Conservation (phyloP, 2,797 vertebrate species). For the Uromys caudimaculatus region DNA sequence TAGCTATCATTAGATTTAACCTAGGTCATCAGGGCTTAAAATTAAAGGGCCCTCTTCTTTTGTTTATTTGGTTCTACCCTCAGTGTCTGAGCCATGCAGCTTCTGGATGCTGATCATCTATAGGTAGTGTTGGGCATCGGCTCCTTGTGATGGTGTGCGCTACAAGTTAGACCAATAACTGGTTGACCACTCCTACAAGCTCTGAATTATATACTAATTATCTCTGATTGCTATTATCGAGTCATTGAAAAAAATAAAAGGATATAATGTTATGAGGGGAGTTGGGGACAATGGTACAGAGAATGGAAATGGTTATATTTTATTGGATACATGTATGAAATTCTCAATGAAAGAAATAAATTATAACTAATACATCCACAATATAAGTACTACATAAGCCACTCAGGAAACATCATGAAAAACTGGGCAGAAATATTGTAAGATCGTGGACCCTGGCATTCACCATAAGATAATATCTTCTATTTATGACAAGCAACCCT, state of each 20-base stretch:
- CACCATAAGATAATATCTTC: not conserved
- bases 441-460: not conserved
- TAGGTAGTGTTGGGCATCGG: not conserved
- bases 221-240: not conserved
- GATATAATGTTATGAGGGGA: not conserved
- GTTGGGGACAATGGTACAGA: not conserved
- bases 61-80: not conserved
- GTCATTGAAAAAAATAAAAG: not conserved
- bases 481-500: not conserved
- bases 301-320: not conserved
- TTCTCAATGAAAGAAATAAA: not conserved
- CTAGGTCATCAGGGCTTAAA: not conserved
- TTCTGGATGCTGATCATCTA: not conserved
- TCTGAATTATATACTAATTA: not conserved
- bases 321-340: not conserved
- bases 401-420: not conserved
- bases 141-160: not conserved
- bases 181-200: not conserved
- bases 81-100: not conserved
- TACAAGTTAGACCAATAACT: not conserved
- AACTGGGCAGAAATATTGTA: not conserved
- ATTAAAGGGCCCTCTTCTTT: not conserved
- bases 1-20: constrained; percentile 1
- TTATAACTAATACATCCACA: not conserved
- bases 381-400: not conserved